phyloP scores from a whole-genome alignment of 2,797 vertebrate species.

The Poecilia picta region DNA sequence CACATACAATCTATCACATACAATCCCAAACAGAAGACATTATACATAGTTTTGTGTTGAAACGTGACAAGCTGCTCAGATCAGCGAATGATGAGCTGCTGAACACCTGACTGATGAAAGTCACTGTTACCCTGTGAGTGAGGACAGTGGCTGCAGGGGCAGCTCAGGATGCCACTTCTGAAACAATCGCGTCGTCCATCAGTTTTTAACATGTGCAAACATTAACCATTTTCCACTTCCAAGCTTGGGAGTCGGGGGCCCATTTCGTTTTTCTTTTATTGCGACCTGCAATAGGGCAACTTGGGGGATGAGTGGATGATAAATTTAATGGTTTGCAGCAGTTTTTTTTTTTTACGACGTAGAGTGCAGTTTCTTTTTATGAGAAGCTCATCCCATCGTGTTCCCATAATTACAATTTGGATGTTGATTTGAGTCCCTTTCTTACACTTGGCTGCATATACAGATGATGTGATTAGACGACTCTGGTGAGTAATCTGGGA shows the following conservation, averaged over 20 bases:
- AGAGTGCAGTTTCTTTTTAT: conserved; percentile 23
- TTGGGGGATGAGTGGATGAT: conserved; percentile 11
- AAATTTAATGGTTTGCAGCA: conserved; percentile 24
- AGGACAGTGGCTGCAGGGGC: no score
- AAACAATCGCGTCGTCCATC: neutral
- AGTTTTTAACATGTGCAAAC: neutral
- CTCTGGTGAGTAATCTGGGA: conserved; percentile 12
- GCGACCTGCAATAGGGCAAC: neutral
- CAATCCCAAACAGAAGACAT: neutral
- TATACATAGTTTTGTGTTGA: neutral
- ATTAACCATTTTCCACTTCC: neutral
- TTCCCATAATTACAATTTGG: conserved; percentile 25
- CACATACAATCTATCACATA: neutral
- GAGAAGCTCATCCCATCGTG: conserved; percentile 20
- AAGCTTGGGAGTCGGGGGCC: neutral
- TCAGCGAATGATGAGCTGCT: conserved; percentile 1
- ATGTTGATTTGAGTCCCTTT: conserved; percentile 23
- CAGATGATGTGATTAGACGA: conserved; percentile 15
- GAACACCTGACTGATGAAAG: neutral
- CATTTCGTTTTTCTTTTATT: conserved; percentile 5
- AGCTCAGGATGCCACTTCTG: neutral
- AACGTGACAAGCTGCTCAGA: neutral
- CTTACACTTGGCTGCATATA: conserved; percentile 29
- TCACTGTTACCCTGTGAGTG: neutral
- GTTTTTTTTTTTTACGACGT: conserved; percentile 6